Base-by-base conservation (phyloP, 2,113 vertebrate species). In the Clarias magur region DNA sequence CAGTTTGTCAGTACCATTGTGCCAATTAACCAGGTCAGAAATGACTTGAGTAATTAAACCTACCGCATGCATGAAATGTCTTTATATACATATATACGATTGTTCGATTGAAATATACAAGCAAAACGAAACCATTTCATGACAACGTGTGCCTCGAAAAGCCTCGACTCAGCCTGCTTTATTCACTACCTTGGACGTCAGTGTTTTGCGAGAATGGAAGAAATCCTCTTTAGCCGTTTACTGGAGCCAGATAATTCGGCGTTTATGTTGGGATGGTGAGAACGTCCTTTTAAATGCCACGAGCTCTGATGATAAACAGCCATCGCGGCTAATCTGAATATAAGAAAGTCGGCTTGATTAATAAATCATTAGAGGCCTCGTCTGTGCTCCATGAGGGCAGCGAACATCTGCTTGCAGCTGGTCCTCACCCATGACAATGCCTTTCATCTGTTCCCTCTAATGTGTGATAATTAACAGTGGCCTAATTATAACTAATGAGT, bases 401-500 rank as follows among this genome's bases (percentile, higher is more conserved):
- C 65, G 60, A 90, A 87, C 92, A 91, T 91, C 90, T 92, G 91
- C 86, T 89, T 89, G 76, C 85, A 89, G 84, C 85, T 90, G 91
- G 88, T 75, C 86, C 87, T 88, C 79, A 82, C 88, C 62, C 84
- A 75, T 83, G 88, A 91, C 91, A 92, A 91, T 89, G 82, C 81
- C 80, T 83, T 86, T 90, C 59, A 83, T 86, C 89, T 88, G 85
- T 86, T 87, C 92, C 84, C 93, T 94, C 93, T 95, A 95, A 96
- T 96, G 95, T 93, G 93, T 92, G 92, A 94, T 95, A 96, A 96
- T 95, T 96, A 96, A 96, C 94, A 93, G 93, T 94, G 93, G 95
- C 87, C 91, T 96, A 96, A 96, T 97, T 96, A 96, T 95, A 94
- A 96, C 94, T 96, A 97, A 97, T 95, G 95, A 95, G 96, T 95